A percentile compares a stretch with the other conserved stretches of the same genome.
These are phyloP conservation scores for Thamnophis elegans DNA, from an alignment of 2,797 vertebrate genomes.

Conservation along the genomic window DNA sequence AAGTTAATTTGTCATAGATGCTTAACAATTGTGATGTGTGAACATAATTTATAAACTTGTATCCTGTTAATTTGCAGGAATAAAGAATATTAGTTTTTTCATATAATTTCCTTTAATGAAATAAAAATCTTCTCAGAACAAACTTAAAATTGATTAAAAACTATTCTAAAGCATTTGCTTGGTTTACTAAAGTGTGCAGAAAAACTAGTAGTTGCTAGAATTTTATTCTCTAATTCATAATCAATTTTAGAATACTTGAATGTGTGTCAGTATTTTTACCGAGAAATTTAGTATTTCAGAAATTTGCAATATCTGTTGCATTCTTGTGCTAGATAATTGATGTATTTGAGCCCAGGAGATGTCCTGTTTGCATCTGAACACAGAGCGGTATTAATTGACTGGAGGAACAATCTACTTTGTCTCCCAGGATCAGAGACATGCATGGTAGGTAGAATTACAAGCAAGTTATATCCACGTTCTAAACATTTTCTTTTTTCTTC, in stretches of 20 bases:
- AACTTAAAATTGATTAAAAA: constrained; percentile 25
- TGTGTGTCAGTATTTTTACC: constrained; percentile 45
- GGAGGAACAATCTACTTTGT: constrained; percentile 26
- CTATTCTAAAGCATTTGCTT: constrained; percentile 44
- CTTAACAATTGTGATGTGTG: background rate
- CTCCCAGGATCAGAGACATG: constrained; percentile 23
- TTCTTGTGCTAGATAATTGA: constrained; percentile 45
- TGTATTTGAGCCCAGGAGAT: constrained; percentile 37
- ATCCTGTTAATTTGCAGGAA: background rate
- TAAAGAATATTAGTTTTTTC: background rate
- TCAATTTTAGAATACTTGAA: constrained; percentile 41
- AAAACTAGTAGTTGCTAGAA: constrained; percentile 47
- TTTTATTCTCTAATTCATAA: constrained; percentile 44
- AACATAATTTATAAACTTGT: background rate
- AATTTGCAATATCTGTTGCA: constrained; percentile 38
- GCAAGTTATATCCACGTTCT: constrained; percentile 21
- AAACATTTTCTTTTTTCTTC: constrained; percentile 52
- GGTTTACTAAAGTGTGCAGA: constrained; percentile 50
- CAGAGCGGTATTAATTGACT: constrained; percentile 38
- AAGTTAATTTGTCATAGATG: background rate
- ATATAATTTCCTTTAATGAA: background rate
- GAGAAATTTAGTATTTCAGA: constrained; percentile 19
- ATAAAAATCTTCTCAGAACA: background rate
- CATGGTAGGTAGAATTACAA: constrained; percentile 23
- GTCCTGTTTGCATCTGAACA: constrained; percentile 19